Percentiles rank a stretch among this genome's conserved stretches.
These are phyloP conservation scores for Falco novaeseelandiae DNA, from an alignment of 2,797 vertebrate species.

Conservation along the genomic window DNA sequence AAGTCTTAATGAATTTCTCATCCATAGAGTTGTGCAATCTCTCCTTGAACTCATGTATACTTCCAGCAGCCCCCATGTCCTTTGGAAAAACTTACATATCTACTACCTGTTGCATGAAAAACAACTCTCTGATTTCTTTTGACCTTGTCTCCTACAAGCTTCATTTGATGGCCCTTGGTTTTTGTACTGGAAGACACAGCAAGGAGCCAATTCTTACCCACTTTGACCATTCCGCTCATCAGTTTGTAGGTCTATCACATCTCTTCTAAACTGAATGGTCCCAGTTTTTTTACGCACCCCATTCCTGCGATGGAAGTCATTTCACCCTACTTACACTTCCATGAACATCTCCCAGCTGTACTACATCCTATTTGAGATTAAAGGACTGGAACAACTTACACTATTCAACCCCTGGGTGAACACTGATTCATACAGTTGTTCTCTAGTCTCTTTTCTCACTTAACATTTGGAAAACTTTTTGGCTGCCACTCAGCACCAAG, in stretches of 20 bases:
- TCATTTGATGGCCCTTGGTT: fast-evolving
- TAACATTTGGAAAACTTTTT: neutral
- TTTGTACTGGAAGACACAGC: neutral
- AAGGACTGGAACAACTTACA: neutral
- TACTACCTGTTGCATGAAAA: neutral
- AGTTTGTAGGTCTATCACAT: neutral
- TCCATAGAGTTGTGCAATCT: neutral
- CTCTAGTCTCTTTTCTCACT: neutral
- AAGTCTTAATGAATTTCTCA: neutral
- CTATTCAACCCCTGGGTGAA: neutral
- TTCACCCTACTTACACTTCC: neutral
- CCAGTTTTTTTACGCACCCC: neutral
- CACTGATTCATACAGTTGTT: neutral
- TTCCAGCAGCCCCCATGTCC: neutral
- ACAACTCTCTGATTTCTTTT: neutral
- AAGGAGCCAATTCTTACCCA: neutral
- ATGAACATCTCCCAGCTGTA: neutral
- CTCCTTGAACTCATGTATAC: neutral
- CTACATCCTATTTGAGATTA: too few species aligned
- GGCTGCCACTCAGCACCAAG: neutral
- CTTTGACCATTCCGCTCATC: neutral
- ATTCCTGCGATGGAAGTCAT: neutral
- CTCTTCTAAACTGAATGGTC: neutral
- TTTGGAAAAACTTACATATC: neutral
- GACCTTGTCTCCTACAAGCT: neutral